Evolutionary conservation across 1,140 invertebrate genomes (phyloP), one percentile per base, ranked within the genome.

Genomic region (Papilio glaucus): DNA sequence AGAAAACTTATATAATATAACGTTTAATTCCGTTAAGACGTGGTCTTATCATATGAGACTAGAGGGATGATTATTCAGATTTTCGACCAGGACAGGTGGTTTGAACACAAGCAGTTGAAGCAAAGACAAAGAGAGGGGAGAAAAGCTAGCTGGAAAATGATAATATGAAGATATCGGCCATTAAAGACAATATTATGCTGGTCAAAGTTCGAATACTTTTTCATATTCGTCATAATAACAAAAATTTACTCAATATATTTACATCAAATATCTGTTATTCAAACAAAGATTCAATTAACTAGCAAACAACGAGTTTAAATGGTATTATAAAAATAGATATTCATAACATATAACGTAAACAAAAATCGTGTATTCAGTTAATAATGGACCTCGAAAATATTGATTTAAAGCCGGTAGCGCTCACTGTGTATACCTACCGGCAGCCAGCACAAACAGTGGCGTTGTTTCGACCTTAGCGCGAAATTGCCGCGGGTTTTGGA

Each of bases 381-480:
- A 57, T 57, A 57, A 57, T 26, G 49, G 4, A 57, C 49, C 49
- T 24, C 18, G 49, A 57, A 57, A 57, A 57, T 57, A 57, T 57
- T 57, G 21, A 57, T 57, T 57, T 21, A 57, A 24, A 57, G 49
- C 21, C 49, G 49, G 49, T 57, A 57, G 49, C 9, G 21, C 49
- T 57, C n/a, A n/a, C n/a, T n/a, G n/a, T n/a, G 29, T 33, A 6
- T 2, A 57, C 49, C 49, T 57, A 57, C 24, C 49, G 49, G 21
- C 10, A 10, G 49, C 21, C 49, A 57, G 12, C 13, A 21, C 5
- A 57, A 57, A 57, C 49, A 57, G 9, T 12, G 10, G 49, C 24
- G 49, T 57, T 57, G 45, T 57, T 57, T 57, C 13, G 49, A 57
- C 49, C 49, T 57, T 57, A 57, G 49, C 49, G 21, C 49, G 49